Evolutionary conservation across 2,113 vertebrate genomes (phyloP).

Genomic region (Morone chrysops): DNA sequence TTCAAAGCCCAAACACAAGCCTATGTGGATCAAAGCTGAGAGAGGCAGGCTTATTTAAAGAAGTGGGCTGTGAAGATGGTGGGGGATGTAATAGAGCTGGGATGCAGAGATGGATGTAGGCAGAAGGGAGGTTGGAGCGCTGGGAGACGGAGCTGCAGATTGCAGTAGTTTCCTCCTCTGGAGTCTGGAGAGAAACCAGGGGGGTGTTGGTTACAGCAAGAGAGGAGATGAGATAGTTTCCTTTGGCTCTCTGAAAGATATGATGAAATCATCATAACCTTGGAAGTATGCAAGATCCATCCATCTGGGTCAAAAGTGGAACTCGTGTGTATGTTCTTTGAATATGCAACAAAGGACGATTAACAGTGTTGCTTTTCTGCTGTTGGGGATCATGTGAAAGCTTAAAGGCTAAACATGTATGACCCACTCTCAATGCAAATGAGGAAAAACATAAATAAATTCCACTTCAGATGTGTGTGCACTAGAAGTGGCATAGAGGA

Average conservation of each 20-base stretch:
- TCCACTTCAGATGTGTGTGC: conserved; percentile 16
- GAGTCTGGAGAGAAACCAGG: conserved; percentile 17
- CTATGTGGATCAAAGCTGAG: conserved; percentile 27
- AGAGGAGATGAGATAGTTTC: conserved; percentile 46
- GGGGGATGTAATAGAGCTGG: conserved; percentile 37
- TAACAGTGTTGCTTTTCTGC: neutral
- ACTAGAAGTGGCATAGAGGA: neutral
- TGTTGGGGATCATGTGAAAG: neutral
- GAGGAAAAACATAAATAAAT: neutral
- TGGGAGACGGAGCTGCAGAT: conserved; percentile 46
- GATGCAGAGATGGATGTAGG: conserved; percentile 35
- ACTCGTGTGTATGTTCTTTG: neutral
- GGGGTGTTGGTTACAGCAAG: conserved; percentile 24
- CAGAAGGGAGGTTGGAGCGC: conserved; percentile 40
- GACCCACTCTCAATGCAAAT: neutral
- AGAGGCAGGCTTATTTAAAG: neutral
- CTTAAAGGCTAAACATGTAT: neutral
- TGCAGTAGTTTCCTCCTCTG: conserved; percentile 29
- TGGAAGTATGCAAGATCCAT: conserved; percentile 22
- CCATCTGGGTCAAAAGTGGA: conserved; percentile 16
- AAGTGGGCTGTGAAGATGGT: conserved; percentile 37
- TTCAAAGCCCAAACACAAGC: conserved; percentile 32
- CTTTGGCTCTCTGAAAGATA: conserved; percentile 19
- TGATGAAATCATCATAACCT: conserved; percentile 55
- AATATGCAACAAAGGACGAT: neutral